A percentile compares a stretch with the other conserved stretches of the same genome.
These are phyloP conservation scores for Arge pagana DNA, from an alignment of 2,888 invertebrate genomes.

Conservation along the genomic window DNA sequence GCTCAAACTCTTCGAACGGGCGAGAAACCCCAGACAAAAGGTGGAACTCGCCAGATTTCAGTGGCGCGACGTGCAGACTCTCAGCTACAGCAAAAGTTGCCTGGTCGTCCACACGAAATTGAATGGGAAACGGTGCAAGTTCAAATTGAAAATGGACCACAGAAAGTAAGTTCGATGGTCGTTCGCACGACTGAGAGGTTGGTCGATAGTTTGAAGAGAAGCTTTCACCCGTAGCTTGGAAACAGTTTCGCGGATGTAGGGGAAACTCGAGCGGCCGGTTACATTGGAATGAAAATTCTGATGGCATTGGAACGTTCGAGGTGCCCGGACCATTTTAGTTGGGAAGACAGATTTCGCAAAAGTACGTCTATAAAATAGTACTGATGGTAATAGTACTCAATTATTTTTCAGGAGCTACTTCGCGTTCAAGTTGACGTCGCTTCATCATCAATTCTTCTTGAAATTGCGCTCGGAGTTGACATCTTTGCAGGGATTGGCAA, in stretches of 20 bases:
- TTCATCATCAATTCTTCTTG: slow-evolving; percentile 78
- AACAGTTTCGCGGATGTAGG: too few species aligned
- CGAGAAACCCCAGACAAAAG: slow-evolving; percentile 48
- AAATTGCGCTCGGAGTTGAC: slow-evolving; percentile 74
- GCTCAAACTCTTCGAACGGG: slow-evolving; percentile 54
- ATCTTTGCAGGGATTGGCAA: slow-evolving; percentile 58
- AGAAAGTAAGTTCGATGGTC: slow-evolving; percentile 74
- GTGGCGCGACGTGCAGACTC: slow-evolving; percentile 77
- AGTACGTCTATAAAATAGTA: too few species aligned
- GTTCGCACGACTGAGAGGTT: too few species aligned
- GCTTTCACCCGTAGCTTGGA: too few species aligned
- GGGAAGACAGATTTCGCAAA: too few species aligned
- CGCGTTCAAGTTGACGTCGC: slow-evolving; percentile 76
- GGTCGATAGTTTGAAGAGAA: too few species aligned
- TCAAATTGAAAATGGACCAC: slow-evolving; percentile 74
- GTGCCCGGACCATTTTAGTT: too few species aligned
- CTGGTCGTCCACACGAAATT: slow-evolving; percentile 64
- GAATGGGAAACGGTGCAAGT: slow-evolving; percentile 67
- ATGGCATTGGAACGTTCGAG: too few species aligned
- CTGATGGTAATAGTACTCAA: slow-evolving; percentile 28
- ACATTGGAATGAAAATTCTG: too few species aligned
- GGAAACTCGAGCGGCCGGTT: too few species aligned
- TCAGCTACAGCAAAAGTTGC: slow-evolving; percentile 76
- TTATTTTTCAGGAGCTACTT: slow-evolving; percentile 68
- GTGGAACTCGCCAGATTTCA: slow-evolving; percentile 58